Base-by-base conservation (phyloP, 1,140 invertebrate species). In the Sweltsa coloradensis region DNA sequence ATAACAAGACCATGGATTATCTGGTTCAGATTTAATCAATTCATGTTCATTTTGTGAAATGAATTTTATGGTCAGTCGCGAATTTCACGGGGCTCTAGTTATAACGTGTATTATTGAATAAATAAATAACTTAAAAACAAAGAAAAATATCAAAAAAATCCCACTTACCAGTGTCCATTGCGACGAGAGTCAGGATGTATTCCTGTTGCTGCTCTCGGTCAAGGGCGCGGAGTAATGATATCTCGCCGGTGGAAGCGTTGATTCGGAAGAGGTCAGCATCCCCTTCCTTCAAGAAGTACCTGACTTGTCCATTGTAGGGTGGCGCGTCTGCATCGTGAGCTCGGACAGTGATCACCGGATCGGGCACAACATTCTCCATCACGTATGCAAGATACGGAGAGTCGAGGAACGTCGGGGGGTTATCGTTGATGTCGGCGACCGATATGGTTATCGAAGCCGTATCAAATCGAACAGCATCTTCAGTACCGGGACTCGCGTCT, bases 391-490 rank as follows among this genome's bases (percentile, higher is more conserved):
- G 63, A 61, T 96, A 96, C 0, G 89, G 89, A 0, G 89, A 93
- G 65, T 89, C 83, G 27, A 89, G 65, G 61, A 97, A 97, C 1
- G 86, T 81, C 1, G 93, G 93, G 5, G 87, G 78, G 59, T 93
- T 93, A 67, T 98, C 94, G 65, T 97, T 97, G 53, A 97, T 85
- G 67, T 97, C 93, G 21, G 82, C 75, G 3, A 99, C 78, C 5
- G 56, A 59, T 26, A 82, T 70, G 25, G 64, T 56, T n/a, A 80
- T 68, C 23, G 65, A 65, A 11, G 87, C 83, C 4, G 78, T 83
- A 60, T 89, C 85, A 50, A 73, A 74, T 45, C 76, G 71, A 0
- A 73, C 62, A 2, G 55, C 52, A 31, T 60, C 59, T 25, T 40
- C 9, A 2, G 22, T 13, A 5, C 19, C 21, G 13, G 23, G 4